Base-by-base conservation (phyloP, 2,888 invertebrate genomes). In the Pecten maximus region DNA sequence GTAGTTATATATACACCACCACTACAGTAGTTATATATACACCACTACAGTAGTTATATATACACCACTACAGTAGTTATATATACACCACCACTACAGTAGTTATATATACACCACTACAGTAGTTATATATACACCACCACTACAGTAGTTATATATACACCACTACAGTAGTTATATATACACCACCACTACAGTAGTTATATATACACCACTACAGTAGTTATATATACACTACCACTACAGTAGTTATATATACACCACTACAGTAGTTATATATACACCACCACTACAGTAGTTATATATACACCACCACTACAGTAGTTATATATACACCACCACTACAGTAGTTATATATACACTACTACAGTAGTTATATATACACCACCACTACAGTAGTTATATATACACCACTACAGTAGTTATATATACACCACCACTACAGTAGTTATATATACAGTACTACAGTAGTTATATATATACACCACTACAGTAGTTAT, bases 211-310 rank as follows among this genome's bases (percentile, higher is more conserved):
- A 16, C 23, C 60, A 60, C 23, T 60, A 60, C n/a, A 60, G 60
- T 60, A 60, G 60, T 8, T 60, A 60, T 60, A 60, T 60, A 60
- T 23, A 60, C 60, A 60, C 23, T 60, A 60, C 60, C 60, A 60
- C 60, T 60, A 60, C 23, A 60, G 8, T 60, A 60, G 60, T 8
- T 60, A 60, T 60, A 44, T 44, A 44, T 44, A 44, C 12, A 44
- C 44, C 6, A 12, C n/a, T 4, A 2, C 60, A 60, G n/a, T 60
- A 44, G 44, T 44, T 44, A 44, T 44, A 44, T 44, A 44, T 23
- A 60, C 60, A 60, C 23, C 23, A 16, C 60, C 60, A 60, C 60
- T 60, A 60, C 23, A 60, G 60, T 60, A 60, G 60, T 6, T 44
- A 60, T 23, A 60, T 60, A 60, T 60, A 60, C 60, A 60, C 23